Base-by-base conservation (phyloP, 2,797 vertebrate genomes). In the Sphaeramia orbicularis region DNA sequence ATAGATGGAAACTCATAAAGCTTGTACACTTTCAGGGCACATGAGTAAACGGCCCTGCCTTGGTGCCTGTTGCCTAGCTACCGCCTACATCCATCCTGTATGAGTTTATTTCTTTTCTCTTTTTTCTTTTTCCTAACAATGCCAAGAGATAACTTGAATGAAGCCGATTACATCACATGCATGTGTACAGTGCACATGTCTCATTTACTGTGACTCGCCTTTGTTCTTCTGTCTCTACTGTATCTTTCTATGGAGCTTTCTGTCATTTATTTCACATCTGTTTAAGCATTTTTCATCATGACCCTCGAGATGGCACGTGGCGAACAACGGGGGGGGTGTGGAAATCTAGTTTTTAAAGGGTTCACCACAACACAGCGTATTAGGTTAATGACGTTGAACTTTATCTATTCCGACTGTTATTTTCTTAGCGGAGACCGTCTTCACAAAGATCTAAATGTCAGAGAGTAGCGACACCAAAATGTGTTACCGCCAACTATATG, bases 21-120 rank as follows among this genome's bases (percentile, higher is more conserved):
- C 71, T 56, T 63, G 42, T 62, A 60, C 66, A 82, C 53, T 76
- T 82, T 71, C 19, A 43, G 48, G 75, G 48, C 73, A 78, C 60
- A 84, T 38, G 51, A 81, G 62, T 76, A 78, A 85, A 85, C 65
- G 64, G 72, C 50, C 56, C 81, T 77, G 71, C 65, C 80, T 87
- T 61, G 4, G 18, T 71, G 74, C 75, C 52, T 88, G 91, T 92
- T 92, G 90, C 91, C 84, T 90, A 86, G 90, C 54, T 92, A 91
- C 90, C 18, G 19, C 68, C 81, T 74, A 71, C 83, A 85, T 82
- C 59, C 62, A 80, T 84, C 61, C 71, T 78, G 64, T 64, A 58
- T 63, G 43, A 74, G 65, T 76, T 74, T 57, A 35, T 65, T 64
- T 56, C 21, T 9, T 63, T 43, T 38, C 1, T 58, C n/a, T n/a